phyloP scores from a whole-genome alignment of 2,113 vertebrate species.

The human region DNA sequence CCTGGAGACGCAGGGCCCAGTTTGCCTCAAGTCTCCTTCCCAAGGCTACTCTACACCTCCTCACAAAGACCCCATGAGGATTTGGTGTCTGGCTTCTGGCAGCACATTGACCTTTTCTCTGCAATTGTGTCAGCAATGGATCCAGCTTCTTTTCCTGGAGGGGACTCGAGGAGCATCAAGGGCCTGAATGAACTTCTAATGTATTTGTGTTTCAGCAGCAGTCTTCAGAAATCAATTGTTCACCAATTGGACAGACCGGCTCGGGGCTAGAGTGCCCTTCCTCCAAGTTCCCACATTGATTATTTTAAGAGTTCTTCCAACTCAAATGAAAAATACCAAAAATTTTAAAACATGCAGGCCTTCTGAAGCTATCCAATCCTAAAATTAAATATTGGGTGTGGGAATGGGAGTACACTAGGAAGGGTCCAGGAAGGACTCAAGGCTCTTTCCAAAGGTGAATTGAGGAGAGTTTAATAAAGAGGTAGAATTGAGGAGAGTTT shows the following conservation, averaged over 20 bases:
- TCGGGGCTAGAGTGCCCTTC: not conserved
- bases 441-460: not conserved
- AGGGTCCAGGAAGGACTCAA: not conserved
- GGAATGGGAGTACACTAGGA: accelerated
- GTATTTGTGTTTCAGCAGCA: not conserved
- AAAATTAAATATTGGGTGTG: not conserved
- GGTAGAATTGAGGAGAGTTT: not conserved
- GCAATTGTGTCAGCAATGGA: not conserved
- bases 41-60: not conserved
- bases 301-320: not conserved
- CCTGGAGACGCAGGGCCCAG: not conserved
- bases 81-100: not conserved
- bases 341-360: not conserved
- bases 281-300: not conserved
- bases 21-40: not conserved
- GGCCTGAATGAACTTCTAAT: not conserved
- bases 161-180: not conserved
- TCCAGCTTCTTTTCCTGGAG: not conserved
- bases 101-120: not conserved
- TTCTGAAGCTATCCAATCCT: not conserved
- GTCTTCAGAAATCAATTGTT: conserved; percentile 21
- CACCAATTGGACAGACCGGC: not conserved
- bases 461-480: not conserved
- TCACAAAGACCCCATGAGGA: not conserved
- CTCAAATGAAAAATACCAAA: not conserved